Conservation (phyloP, 2,888 invertebrate genomes). For the Rhaphigaster nebulosa region DNA sequence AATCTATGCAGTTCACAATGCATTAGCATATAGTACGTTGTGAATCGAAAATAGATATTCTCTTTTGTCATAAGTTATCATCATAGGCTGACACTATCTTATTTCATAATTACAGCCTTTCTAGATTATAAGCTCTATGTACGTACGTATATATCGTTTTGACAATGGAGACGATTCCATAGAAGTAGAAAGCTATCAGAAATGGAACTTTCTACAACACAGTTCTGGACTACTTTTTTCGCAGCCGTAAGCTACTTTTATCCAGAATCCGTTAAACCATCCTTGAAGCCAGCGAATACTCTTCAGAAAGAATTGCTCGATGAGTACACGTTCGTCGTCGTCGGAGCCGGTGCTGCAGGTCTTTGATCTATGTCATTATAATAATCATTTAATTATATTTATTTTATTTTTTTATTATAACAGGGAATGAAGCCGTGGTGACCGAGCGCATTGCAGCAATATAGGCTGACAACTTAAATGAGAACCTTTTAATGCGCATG, state of each 20-base stretch:
- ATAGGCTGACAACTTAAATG: too few relatives aligned
- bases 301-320: not conserved
- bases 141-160: not conserved
- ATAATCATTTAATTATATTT: not conserved
- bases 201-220: not conserved
- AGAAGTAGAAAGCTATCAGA: not conserved
- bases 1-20: not conserved
- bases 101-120: not conserved
- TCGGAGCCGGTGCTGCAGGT: slow-evolving; percentile 26
- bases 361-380: not conserved
- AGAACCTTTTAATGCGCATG: too few relatives aligned
- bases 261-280: not conserved
- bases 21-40: not conserved
- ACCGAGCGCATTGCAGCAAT: too few relatives aligned
- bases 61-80: not conserved
- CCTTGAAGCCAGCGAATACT: not conserved
- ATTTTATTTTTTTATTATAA: too few relatives aligned
- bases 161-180: not conserved
- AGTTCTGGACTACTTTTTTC: slow-evolving; percentile 44
- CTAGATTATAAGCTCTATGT: not conserved
- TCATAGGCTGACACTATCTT: not conserved
- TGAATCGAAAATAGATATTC: not conserved
- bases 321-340: slow-evolving; percentile 1
- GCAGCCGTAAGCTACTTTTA: slow-evolving; percentile 31
- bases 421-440: too few relatives aligned